Base-by-base conservation (phyloP, 2,797 vertebrate species). In the Coranthus polyacanthus region DNA sequence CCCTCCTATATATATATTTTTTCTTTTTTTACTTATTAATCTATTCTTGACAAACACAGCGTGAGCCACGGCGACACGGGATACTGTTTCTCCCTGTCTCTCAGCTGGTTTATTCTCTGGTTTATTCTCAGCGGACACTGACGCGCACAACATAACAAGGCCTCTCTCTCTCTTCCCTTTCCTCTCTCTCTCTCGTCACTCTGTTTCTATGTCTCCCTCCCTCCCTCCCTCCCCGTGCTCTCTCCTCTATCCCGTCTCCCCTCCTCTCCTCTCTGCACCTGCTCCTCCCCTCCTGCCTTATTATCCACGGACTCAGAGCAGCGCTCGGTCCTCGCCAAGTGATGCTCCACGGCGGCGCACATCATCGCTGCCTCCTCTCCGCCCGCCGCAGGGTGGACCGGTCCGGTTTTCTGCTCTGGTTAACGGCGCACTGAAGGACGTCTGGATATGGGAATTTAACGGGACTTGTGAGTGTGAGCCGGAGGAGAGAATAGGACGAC, bases 251-350 rank as follows among this genome's bases (percentile, higher is more conserved):
- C 67, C 75, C 65, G 22, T 49, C 72, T 63, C 71, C 38, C 66
- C 72, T 59, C 41, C 74, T 58, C 73, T 64, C 74, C 56, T 45
- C 76, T 63, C 78, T 83, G 83, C 85, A 84, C 84, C 83, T 89
- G 84, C 88, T 88, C 84, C 82, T 85, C 88, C 85, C 79, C 79
- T 79, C 78, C 80, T 80, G 66, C 72, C 63, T 83, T 77, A 62
- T 79, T 73, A 74, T 85, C 72, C 78, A 81, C 81, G 51, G 45
- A 79, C 62, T 79, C 70, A 1, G 62, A 83, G 79, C 82, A 58
- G 75, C 61, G 59, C 83, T 81, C 68, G 42, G 46, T 73, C 32
- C 74, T 79, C 86, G 51, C 78, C 52, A 57, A 82, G 84, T 79
- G 87, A 86, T 89, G 89, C 86, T 83, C 65, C 63, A 53, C 57